Percentiles rank a stretch among this genome's conserved stretches.
These are phyloP conservation scores for Pygocentrus nattereri DNA, from an alignment of 2,797 vertebrate genomes.

Conservation along the genomic window DNA sequence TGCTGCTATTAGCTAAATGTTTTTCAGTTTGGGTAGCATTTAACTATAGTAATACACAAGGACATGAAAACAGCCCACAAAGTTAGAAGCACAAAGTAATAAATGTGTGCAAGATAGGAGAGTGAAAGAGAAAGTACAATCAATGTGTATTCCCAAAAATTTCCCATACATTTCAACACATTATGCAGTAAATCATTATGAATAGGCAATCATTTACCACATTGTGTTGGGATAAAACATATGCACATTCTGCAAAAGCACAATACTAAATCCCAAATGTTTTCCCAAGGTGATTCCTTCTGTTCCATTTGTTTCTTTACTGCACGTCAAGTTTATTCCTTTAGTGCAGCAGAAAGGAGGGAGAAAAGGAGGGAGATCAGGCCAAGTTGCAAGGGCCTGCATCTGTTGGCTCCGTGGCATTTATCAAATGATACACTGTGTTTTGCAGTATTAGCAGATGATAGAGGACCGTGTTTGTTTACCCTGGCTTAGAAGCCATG, in stretches of 20 bases:
- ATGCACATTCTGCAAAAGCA: neutral
- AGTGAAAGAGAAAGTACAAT: neutral
- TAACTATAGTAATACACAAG: no score
- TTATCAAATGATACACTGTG: slow-evolving; percentile 43
- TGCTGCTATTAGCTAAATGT: no score
- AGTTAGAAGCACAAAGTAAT: no score
- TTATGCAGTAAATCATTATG: no score
- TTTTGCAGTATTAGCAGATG: slow-evolving; percentile 45
- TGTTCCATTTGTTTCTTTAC: neutral
- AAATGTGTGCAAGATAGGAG: neutral
- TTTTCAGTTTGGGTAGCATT: no score
- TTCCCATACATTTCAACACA: neutral
- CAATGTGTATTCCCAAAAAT: neutral
- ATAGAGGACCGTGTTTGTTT: slow-evolving; percentile 56
- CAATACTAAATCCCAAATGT: neutral
- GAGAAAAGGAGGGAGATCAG: neutral
- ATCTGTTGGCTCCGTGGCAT: slow-evolving; percentile 29
- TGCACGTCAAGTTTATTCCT: neutral
- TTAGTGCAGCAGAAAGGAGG: neutral
- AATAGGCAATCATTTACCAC: neutral
- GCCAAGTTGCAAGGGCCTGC: slow-evolving; percentile 1
- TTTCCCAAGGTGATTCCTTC: neutral
- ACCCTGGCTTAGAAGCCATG: slow-evolving; percentile 57
- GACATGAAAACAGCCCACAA: no score
- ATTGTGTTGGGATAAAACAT: neutral